Evolutionary conservation across 2,888 invertebrate genomes (phyloP), one percentile per base, ranked within the genome.

Genomic region (Hyposoter didymator): DNA sequence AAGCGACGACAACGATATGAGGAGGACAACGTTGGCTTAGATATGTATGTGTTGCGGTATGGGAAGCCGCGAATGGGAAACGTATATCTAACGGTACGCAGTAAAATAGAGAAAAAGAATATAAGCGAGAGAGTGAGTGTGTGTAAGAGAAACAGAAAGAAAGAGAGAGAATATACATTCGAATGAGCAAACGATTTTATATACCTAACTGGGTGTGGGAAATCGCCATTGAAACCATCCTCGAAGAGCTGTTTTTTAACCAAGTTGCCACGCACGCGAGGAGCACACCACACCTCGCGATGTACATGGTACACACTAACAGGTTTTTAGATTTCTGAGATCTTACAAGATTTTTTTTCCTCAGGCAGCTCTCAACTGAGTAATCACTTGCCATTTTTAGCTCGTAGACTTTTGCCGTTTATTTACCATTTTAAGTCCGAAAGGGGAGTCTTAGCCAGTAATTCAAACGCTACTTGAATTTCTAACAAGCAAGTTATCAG

Each of bases 181-280:
- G 70, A 83, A 83, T 80, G 85, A 55, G 80, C 83, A 67, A 78
- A 74, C 64, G 73, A 84, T 81, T 78, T 76, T 79, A 82, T 84
- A 82, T 80, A 74, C 80, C 81, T 84, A 78, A 84, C 86, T 83
- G 84, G 84, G 83, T 81, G 85, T 83, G 84, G 81, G 78, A 83
- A 86, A 78, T 81, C 73, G 81, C 80, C 84, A 75, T 84, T 81
- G 81, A 84, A 78, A 78, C 73, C 74, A 69, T 74, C 78, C 64
- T 69, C 35, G 49, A 49, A 49, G 76, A 64, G 55, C n/a, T n/a
- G 73, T 79, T 79, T 79, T 82, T 85, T 79, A 80, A 86, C 85
- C 69, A 84, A 84, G 73, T 64, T 47, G 64, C 45, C 47, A 70
- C 49, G 62, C 73, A 76, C 81, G 74, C 84, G 86, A 80, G 59